Evolutionary conservation across 2,888 invertebrate species (phyloP).

Genomic region (Gnatocerus cornutus): DNA sequence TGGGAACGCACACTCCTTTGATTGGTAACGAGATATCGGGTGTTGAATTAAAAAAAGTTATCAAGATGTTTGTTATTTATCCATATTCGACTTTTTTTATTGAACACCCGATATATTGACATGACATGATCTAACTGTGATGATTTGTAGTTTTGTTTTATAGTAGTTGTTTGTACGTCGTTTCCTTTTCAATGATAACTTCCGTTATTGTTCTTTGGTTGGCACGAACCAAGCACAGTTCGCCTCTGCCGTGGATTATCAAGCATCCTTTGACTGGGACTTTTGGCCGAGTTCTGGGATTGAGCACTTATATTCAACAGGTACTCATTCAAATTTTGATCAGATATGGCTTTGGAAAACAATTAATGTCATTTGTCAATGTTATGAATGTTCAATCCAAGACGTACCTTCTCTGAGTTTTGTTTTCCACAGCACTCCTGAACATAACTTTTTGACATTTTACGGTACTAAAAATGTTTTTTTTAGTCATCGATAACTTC

Average conservation of each 20-base stretch:
- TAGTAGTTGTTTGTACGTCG: constrained; percentile 73
- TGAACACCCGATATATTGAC: too few species aligned
- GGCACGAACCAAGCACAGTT: constrained; percentile 70
- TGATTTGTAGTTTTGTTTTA: constrained; percentile 73
- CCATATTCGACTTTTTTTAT: too few species aligned
- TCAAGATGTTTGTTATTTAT: too few species aligned
- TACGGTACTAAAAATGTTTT: constrained; percentile 26
- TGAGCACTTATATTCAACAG: constrained; percentile 69
- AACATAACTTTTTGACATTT: too few species aligned
- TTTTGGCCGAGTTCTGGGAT: constrained; percentile 69
- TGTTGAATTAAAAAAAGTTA: too few species aligned
- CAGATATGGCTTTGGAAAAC: too few species aligned
- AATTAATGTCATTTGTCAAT: too few species aligned
- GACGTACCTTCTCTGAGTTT: too few species aligned
- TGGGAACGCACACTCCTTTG: constrained; percentile 74
- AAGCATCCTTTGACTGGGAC: constrained; percentile 71
- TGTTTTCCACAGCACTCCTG: too few species aligned
- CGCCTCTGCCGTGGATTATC: constrained; percentile 73
- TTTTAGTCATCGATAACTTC: constrained; percentile 58
- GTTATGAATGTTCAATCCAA: too few species aligned
- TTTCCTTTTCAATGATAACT: constrained; percentile 73
- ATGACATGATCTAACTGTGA: constrained; percentile 19
- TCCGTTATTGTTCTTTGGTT: constrained; percentile 74
- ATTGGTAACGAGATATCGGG: too few species aligned
- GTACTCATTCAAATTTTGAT: too few species aligned